Evolutionary conservation across 1,140 invertebrate species (phyloP).

Genomic region (Drosophila repletoides): DNA sequence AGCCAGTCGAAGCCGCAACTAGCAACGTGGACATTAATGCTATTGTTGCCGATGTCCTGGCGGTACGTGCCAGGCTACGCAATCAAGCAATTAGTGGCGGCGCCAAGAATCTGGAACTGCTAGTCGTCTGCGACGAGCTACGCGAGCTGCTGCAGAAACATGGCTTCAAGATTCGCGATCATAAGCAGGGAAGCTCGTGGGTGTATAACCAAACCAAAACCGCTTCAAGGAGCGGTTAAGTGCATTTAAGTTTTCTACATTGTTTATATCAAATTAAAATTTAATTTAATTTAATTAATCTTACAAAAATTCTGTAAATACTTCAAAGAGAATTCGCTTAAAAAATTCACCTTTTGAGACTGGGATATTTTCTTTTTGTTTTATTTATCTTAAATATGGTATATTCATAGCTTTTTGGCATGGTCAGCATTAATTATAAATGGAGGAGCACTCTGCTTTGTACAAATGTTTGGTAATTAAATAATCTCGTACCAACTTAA

Average conservation of each 20-base stretch:
- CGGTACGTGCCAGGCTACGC: constrained; percentile 85
- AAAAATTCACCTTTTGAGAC: no score
- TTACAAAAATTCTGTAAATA: no score
- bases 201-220: constrained; percentile 22
- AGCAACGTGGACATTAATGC: constrained; percentile 82
- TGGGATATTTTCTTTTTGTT: background rate
- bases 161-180: constrained; percentile 87
- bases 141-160: constrained; percentile 86
- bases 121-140: constrained; percentile 88
- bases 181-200: constrained; percentile 85
- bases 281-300: no score
- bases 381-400: background rate
- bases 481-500: constrained; percentile 93
- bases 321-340: no score
- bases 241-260: background rate
- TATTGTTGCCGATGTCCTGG: constrained; percentile 85
- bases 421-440: constrained; percentile 33
- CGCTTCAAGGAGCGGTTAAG: constrained; percentile 1
- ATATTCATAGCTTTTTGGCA: constrained; percentile 7
- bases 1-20: background rate
- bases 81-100: constrained; percentile 83
- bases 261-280: background rate
- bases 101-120: constrained; percentile 85
- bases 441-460: constrained; percentile 88
- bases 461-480: constrained; percentile 92